These are phyloP conservation scores for Aleiodes alternator DNA, from an alignment of 2,888 invertebrate species.

Conservation along the genomic window DNA sequence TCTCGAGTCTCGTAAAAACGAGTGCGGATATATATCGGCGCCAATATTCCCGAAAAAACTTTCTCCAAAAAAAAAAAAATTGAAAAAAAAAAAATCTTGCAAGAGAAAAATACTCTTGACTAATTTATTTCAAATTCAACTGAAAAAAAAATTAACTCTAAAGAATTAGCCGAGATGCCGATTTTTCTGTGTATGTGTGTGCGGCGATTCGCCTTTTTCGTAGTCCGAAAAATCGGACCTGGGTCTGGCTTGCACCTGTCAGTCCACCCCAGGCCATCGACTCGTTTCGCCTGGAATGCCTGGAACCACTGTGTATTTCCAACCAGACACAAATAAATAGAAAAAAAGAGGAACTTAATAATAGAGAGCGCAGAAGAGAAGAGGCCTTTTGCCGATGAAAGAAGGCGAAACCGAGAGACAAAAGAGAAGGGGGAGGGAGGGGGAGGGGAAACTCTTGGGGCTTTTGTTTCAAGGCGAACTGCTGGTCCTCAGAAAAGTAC, in stretches of 20 bases:
- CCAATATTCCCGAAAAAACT: constrained; percentile 41
- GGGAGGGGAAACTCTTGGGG: constrained; percentile 57
- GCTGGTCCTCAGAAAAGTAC: constrained; percentile 58
- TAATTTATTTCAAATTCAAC: too few relatives aligned
- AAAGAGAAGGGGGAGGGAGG: neutral
- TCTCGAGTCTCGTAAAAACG: constrained; percentile 40
- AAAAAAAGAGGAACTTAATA: constrained; percentile 71
- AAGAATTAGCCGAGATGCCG: constrained; percentile 15
- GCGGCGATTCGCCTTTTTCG: constrained; percentile 9
- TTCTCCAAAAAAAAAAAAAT: constrained; percentile 27
- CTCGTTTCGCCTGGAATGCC: constrained; percentile 32
- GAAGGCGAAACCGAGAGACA: constrained; percentile 46
- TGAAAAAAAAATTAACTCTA: neutral
- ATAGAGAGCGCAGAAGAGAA: constrained; percentile 71
- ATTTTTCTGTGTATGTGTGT: constrained; percentile 27
- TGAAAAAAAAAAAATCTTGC: neutral
- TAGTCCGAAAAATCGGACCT: constrained; percentile 7
- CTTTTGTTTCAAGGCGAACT: constrained; percentile 73
- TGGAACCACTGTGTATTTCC: constrained; percentile 30
- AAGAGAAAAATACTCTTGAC: too few relatives aligned
- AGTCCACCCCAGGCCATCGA: constrained; percentile 49
- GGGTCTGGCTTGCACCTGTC: constrained; percentile 39
- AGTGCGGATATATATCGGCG: constrained; percentile 44
- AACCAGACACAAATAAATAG: constrained; percentile 74
- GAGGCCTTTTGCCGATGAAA: constrained; percentile 46